Base-by-base conservation (phyloP, 2,797 vertebrate genomes). In the Glyptemys insculpta region DNA sequence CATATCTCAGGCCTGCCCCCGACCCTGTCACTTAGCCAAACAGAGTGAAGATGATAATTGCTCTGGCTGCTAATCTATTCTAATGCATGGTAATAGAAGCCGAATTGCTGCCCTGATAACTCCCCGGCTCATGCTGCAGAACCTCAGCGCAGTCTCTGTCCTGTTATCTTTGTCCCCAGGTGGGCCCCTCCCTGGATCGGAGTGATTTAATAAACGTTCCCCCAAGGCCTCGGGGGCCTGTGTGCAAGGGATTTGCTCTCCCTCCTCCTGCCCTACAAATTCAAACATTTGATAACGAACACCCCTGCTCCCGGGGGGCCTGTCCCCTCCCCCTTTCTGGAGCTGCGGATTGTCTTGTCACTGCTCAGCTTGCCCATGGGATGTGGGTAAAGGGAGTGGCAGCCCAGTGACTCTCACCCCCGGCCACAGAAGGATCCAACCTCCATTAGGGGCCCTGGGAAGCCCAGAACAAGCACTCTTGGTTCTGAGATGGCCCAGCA, bases 1-100 rank as follows among this genome's bases (percentile, higher is more conserved):
- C 23, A 41, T 34, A 50, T 34, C 41, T 85, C n/a, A 7, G 49
- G 57, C 83, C 68, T 0, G 6, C 44, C 65, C 53, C 78, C 54
- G 0, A 8, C 53, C 54, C 85, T 87, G 91, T 81, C 87, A 10
- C 86, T 59, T 12, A 1, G 93, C 96, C 93, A 95, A 93, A 49
- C 0, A 37, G 87, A 95, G 89, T 1, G 54, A 81, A 87, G 95
- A 91, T 83, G 95, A 95, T 96, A 97, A 97, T 97, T 97, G 95
- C 97, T 96, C 96, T 93, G 93, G 92, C 94, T 80, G 96, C 91
- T 98, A 97, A 98, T 97, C 97, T 98, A 98, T 98, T 98, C 97
- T 97, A 98, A 97, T 98, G 82, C 93, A 98, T 98, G 97, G 97
- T 97, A 98, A 97, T 98, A 94, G 87, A 97, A 97, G 95, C 97